phyloP scores from a whole-genome alignment of 2,888 invertebrate species.

The Epinotia bilunana region DNA sequence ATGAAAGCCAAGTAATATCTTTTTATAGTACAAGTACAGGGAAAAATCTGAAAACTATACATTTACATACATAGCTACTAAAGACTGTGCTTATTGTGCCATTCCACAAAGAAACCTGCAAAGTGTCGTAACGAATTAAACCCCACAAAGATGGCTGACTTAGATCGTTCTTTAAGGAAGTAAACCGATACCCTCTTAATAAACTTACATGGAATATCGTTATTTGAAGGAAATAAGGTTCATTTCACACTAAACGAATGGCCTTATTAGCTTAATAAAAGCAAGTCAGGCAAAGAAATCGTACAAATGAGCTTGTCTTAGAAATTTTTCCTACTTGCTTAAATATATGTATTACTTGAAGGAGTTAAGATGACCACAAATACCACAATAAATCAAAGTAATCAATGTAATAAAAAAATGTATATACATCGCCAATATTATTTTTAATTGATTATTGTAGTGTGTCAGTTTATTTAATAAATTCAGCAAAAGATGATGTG shows the following conservation, averaged over 20 bases:
- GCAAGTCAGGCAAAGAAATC: constrained; percentile 27
- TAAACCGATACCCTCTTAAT: constrained; percentile 18
- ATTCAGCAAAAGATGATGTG: no score
- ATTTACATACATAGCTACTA: not conserved
- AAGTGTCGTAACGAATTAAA: constrained; percentile 25
- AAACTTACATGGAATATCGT: not conserved
- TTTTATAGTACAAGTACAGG: no score
- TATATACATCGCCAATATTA: no score
- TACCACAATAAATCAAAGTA: no score
- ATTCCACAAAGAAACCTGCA: constrained; percentile 17
- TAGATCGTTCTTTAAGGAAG: constrained; percentile 16
- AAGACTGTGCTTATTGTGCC: not conserved
- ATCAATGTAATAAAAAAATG: no score
- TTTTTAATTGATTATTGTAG: no score
- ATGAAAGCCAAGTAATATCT: no score
- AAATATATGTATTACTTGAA: not conserved
- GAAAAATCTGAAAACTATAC: no score
- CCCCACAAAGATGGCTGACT: constrained; percentile 19
- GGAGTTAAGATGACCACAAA: no score
- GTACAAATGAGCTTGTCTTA: constrained; percentile 25
- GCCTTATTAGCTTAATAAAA: not conserved
- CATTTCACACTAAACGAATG: not conserved
- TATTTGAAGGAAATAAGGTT: constrained; percentile 3
- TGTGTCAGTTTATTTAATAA: no score
- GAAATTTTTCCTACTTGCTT: not conserved